Evolutionary conservation across 1,140 invertebrate species (phyloP).

Genomic region (Ips nitidus): DNA sequence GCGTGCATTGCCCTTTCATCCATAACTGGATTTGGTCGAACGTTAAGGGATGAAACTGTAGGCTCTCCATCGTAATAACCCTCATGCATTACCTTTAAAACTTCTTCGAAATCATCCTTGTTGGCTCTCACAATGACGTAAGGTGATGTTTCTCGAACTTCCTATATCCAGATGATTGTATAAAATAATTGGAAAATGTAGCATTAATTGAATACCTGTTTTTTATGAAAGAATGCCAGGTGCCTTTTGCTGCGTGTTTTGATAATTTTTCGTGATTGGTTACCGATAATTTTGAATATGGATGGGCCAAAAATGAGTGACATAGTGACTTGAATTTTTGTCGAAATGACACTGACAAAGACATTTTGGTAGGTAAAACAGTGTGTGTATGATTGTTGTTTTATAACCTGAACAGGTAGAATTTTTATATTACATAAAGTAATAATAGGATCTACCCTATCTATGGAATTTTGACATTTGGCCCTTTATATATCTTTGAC

Average conservation of each 20-base stretch:
- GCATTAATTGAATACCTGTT: slow-evolving; percentile 8
- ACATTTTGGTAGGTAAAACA: too few relatives aligned
- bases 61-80: slow-evolving; percentile 47
- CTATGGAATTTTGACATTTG: too few relatives aligned
- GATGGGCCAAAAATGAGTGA: slow-evolving; percentile 23
- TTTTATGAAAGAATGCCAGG: slow-evolving; percentile 13
- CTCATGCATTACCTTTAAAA: slow-evolving; percentile 46
- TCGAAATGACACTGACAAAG: too few relatives aligned
- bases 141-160: slow-evolving; percentile 25
- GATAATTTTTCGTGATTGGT: not conserved
- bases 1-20: slow-evolving; percentile 43
- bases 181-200: not conserved
- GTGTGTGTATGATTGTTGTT: too few relatives aligned
- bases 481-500: too few relatives aligned
- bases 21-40: slow-evolving; percentile 31
- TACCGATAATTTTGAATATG: slow-evolving; percentile 34
- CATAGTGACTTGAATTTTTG: slow-evolving; percentile 37
- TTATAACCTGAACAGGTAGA: too few relatives aligned
- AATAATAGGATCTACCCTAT: too few relatives aligned
- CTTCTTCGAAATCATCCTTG: slow-evolving; percentile 39
- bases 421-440: too few relatives aligned
- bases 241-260: not conserved
- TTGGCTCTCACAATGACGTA: slow-evolving; percentile 42
- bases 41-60: slow-evolving; percentile 25
- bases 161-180: not conserved